Base-by-base conservation (phyloP, 2,113 vertebrate genomes). In the Turdus rufiventris region DNA sequence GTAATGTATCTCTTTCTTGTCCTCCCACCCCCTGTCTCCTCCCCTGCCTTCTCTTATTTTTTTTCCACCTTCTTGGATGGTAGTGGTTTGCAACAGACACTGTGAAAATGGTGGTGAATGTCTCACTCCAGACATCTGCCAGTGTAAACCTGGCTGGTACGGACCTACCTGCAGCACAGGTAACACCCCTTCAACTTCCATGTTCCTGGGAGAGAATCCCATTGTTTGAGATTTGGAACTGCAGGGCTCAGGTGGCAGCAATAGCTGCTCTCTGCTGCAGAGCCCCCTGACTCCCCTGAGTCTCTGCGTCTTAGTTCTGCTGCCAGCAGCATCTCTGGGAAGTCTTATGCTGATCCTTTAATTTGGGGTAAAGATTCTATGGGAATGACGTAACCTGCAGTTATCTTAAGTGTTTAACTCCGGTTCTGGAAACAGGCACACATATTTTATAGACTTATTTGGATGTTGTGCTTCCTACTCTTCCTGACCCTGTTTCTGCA, bases 51-150 rank as follows among this genome's bases (percentile, higher is more conserved):
- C 29, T 65, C 5, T 4, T 47, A 62, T 62, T 47, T 38, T 51
- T 89, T 79, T 62, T 24, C 33, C 33, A 40, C 47, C 63, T 43
- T 88, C 57, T 63, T 73, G 19, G 60, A 21, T 63, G 58, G 56
- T 56, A 99, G 99, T 99, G 98, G 98, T 99, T 96, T 99, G 99
- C 97, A 99, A 97, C 96, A 98, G 98, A 42, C 98, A 99, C 94
- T 99, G 99, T 97, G 99, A 99, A 94, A 99, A 99, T 17, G 99
- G 99, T 61, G 99, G 99, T 0, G 63, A 98, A 83, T 99, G 99
- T 76, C 93, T 98, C 53, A 96, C 97, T 75, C 99, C 99, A 47
- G 99, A 99, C 56, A 97, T 97, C 79, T 99, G 98, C 89, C 96
- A 98, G 73, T 99, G 99, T 91, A 98, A 97, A 89, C 90, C 96